phyloP scores from a whole-genome alignment of 1,140 invertebrate species.

The Steinernema feltiae region DNA sequence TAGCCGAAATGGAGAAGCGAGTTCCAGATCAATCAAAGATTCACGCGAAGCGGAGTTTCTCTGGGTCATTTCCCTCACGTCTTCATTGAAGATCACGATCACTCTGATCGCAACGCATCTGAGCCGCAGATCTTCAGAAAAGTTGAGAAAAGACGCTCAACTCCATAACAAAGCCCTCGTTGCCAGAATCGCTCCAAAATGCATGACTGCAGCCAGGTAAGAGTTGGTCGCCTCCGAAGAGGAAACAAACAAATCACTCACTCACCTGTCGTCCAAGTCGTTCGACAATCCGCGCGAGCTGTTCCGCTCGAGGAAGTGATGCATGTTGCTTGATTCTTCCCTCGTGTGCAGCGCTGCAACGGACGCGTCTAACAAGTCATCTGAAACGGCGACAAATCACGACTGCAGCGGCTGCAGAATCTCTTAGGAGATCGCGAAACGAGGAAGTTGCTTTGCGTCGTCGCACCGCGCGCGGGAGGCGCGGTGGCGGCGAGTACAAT shows the following conservation, averaged over 20 bases:
- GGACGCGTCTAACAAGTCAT: neutral
- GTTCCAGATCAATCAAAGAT: too few relatives aligned
- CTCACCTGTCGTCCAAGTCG: constrained; percentile 9
- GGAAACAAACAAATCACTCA: neutral
- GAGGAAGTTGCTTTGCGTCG: neutral
- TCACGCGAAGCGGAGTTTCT: too few relatives aligned
- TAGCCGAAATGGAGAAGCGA: too few relatives aligned
- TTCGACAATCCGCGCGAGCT: constrained; percentile 6
- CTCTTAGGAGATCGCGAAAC: neutral
- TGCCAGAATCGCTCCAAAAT: neutral
- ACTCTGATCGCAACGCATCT: too few relatives aligned
- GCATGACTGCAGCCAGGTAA: neutral
- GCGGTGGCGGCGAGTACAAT: neutral
- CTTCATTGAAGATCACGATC: too few relatives aligned
- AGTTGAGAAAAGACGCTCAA: neutral
- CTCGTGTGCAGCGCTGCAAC: neutral
- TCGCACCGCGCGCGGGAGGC: neutral
- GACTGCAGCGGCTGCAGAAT: neutral
- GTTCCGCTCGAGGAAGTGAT: neutral
- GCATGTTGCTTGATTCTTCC: neutral
- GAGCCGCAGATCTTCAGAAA: too few relatives aligned
- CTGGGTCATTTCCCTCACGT: too few relatives aligned
- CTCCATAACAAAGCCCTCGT: neutral
- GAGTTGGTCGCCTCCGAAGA: neutral
- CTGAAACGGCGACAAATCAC: neutral